These are phyloP conservation scores for Umimayanthus kanabou DNA, from an alignment of 92 coral and sea anemone species.

Conservation along the genomic window DNA sequence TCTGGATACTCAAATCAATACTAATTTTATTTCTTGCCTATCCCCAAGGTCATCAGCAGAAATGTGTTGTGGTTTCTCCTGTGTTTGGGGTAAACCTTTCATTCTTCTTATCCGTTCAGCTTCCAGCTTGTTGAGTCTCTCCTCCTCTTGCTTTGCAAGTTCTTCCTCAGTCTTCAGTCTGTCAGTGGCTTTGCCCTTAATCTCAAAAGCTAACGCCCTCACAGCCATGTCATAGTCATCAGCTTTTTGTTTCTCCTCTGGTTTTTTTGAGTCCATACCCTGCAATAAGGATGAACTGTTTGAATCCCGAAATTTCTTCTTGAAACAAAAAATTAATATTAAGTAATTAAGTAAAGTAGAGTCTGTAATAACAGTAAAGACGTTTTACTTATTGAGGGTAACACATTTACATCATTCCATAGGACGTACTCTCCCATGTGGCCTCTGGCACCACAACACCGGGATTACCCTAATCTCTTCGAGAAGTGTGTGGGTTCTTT, in stretches of 20 bases:
- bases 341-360: too few relatives aligned
- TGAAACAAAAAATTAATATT: background rate
- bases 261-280: constrained; percentile 14
- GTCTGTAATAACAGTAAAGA: too few relatives aligned
- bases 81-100: constrained; percentile 77
- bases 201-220: constrained; percentile 88
- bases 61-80: constrained; percentile 71
- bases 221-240: constrained; percentile 86
- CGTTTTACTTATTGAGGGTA: too few relatives aligned
- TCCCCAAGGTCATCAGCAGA: constrained; percentile 99
- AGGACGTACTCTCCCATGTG: too few relatives aligned
- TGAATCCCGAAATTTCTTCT: background rate
- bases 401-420: too few relatives aligned
- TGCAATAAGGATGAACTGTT: background rate
- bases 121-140: constrained; percentile 79
- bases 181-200: constrained; percentile 91
- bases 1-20: too few relatives aligned
- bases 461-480: too few relatives aligned
- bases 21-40: constrained; percentile 52
- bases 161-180: constrained; percentile 88
- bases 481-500: too few relatives aligned
- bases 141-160: constrained; percentile 88
- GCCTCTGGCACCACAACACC: too few relatives aligned
- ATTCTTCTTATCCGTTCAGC: constrained; percentile 89
- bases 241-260: constrained; percentile 37